Evolutionary conservation across 2,888 invertebrate genomes (phyloP), one percentile per base, ranked within the genome.

Genomic region (Synanthedon myopaeformis): DNA sequence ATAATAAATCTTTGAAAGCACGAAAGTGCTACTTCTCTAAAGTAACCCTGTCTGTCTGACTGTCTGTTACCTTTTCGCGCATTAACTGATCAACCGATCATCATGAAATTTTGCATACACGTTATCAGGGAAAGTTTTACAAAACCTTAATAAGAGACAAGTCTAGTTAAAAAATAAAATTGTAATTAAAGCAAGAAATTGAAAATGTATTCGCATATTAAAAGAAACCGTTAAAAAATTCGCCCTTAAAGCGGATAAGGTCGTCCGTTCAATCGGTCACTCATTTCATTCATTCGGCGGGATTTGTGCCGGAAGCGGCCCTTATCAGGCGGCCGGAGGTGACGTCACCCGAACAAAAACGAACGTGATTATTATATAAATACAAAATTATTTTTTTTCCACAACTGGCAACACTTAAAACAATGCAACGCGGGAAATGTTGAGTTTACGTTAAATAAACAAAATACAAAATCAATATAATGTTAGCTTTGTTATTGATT

Each of bases 361-460:
- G 78, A 74, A 85, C 86, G 86, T 86, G 86, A 83, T 76, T 74
- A 79, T 80, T 79, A 72, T 84, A 82, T 81, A 82, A 86, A 85
- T 82, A 84, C 72, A 76, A 35, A 35, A 67, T 64, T 57, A 50
- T 58, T 67, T 67, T 72, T 70, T 51, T 70, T 72, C 68, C 65
- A 67, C 35, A 35, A 35, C 62, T 60, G 62, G 65, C 74, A 70
- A 70, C 64, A 66, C 69, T 68, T 78, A 76, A 82, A 82, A 82
- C 82, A 82, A 82, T 77, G 67, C 68, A 60, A 71, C 70, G 69
- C 71, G 69, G 74, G 74, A 77, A 79, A 76, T 72, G 74, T 74
- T 74, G 45, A 45, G 45, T 45, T 45, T 45, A 13, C 45, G 45
- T 45, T 45, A 45, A 45, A 45, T n/a, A 45, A 45, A 45, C 45